Conservation (phyloP, 2,888 invertebrate species). For the Watsonalla cultraria region DNA sequence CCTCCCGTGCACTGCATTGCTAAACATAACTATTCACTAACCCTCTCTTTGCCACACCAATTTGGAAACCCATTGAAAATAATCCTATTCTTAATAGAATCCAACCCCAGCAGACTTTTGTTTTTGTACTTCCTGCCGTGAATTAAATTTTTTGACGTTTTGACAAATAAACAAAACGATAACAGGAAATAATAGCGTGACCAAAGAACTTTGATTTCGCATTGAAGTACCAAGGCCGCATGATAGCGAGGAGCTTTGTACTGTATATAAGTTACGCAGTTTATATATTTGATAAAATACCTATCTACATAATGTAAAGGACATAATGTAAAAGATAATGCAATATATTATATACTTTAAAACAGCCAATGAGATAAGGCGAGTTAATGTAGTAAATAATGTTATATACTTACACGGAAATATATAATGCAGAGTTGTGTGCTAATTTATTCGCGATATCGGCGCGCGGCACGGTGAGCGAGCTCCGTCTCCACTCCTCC, state of each 20-base stretch:
- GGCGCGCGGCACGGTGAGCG: slow-evolving; percentile 41
- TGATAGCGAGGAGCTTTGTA: slow-evolving; percentile 43
- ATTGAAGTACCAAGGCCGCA: slow-evolving; percentile 59
- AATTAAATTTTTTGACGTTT: slow-evolving; percentile 48
- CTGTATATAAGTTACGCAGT: not conserved
- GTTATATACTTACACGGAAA: slow-evolving; percentile 10
- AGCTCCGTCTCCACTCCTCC: slow-evolving; percentile 46
- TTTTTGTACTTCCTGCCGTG: slow-evolving; percentile 62
- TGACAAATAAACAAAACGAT: slow-evolving; percentile 42
- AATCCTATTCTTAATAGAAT: slow-evolving; percentile 63
- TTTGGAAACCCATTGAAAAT: slow-evolving; percentile 50
- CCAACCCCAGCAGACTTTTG: slow-evolving; percentile 49
- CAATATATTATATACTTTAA: slow-evolving; percentile 3
- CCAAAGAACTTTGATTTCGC: slow-evolving; percentile 49
- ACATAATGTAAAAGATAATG: slow-evolving; percentile 16
- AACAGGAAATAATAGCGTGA: slow-evolving; percentile 16
- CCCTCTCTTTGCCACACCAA: slow-evolving; percentile 43
- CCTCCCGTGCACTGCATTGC: slow-evolving; percentile 55
- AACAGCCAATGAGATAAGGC: not conserved
- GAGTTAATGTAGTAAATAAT: not conserved
- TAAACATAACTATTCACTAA: slow-evolving; percentile 52
- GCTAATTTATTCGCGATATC: slow-evolving; percentile 71
- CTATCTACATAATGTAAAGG: slow-evolving; percentile 6
- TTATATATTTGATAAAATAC: slow-evolving; percentile 7
- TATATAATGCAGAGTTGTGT: slow-evolving; percentile 17